Evolutionary conservation across 2,113 vertebrate genomes (phyloP).

Genomic region (Zootoca vivipara): DNA sequence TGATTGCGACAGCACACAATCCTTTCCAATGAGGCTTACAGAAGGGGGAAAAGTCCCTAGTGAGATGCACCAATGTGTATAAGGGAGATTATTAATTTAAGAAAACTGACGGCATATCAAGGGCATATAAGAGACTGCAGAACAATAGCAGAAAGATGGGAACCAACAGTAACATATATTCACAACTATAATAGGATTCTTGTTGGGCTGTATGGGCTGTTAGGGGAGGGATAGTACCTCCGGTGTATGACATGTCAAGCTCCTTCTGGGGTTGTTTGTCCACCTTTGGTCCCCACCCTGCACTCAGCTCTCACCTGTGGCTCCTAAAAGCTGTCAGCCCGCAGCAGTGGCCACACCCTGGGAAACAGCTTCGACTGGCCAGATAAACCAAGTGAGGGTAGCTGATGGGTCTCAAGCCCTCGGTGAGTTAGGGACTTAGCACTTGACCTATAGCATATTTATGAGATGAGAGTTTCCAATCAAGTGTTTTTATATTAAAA

Average conservation of each 20-base stretch:
- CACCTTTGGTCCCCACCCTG: no score
- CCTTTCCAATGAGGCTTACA: neutral
- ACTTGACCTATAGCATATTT: neutral
- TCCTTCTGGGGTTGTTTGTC: no score
- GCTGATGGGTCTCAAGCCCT: no score
- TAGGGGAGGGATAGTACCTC: no score
- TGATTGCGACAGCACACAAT: neutral
- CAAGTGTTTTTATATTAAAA: neutral
- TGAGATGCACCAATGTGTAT: neutral
- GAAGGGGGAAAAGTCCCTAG: neutral
- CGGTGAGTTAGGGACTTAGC: no score
- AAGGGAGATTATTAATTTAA: neutral
- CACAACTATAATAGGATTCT: neutral
- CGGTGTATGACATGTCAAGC: no score
- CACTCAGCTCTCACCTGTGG: no score
- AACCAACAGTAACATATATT: neutral
- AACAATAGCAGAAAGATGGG: neutral
- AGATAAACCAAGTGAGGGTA: no score
- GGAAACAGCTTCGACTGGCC: no score
- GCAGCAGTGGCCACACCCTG: no score
- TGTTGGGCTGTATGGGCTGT: neutral
- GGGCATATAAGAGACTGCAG: neutral
- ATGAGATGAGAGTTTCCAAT: neutral
- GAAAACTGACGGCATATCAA: neutral
- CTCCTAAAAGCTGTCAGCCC: no score